Evolutionary conservation across 2,888 invertebrate genomes (phyloP), one percentile per base, ranked within the genome.

Genomic region (Eilema griseolum): DNA sequence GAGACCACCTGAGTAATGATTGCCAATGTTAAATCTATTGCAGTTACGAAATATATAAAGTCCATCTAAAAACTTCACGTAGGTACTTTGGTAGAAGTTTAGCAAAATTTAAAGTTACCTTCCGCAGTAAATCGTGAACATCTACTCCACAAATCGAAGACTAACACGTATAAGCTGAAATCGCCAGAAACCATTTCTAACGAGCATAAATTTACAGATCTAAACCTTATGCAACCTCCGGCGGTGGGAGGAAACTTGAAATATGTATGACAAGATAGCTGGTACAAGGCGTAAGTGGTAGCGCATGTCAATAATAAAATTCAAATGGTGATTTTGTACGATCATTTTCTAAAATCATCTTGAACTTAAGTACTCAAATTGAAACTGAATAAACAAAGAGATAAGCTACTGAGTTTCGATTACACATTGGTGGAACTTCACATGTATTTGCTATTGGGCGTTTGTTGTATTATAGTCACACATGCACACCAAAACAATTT

Each of bases 101-200:
- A 64, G 52, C 24, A 3, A 26, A 64, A 52, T 59, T 41, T 26
- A 61, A 61, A 52, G 46, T 52, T 23, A 5, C 20, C n/a, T 52
- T 31, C 8, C 14, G 41, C 63, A 64, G 26, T 37, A 69, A 59
- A 68, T 56, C 56, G 28, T 26, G 2, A n/a, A n/a, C 11, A 60
- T 63, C 28, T 16, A 23, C 60, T 61, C 52, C 33, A 26, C 57
- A 63, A 70, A 70, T 70, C 62, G 28, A 57, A 63, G 52, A 60
- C 57, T n/a, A 67, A 67, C 60, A 67, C 69, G 84, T 83, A 83
- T 84, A 86, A 86, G 80, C 87, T 84, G 83, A 86, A 84, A 83
- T 81, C 76, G 80, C 79, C 79, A 69, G 69, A 72, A 76, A 75
- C 76, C 75, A 77, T 85, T 83, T 79, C 82, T 80, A 83, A 85